phyloP scores from a whole-genome alignment of 37 sponge, comb jelly and placozoan species.

The Amphimedon queenslandica region DNA sequence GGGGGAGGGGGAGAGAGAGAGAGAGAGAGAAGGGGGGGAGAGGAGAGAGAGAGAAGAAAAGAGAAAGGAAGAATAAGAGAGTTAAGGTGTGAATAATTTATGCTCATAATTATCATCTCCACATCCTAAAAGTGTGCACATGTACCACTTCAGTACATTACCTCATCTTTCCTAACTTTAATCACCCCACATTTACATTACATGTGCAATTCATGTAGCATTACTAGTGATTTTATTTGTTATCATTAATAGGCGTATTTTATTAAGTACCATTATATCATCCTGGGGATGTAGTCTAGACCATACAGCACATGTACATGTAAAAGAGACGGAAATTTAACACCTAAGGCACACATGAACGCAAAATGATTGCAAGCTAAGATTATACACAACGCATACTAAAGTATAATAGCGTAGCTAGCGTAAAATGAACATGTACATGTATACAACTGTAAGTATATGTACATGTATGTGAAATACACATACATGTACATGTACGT shows the following conservation, averaged over 20 bases:
- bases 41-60: conserved; percentile 13
- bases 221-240: no score
- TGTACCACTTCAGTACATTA: background rate
- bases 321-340: no score
- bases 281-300: no score
- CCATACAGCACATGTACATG: no score
- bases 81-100: background rate
- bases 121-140: background rate
- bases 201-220: no score
- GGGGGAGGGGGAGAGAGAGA: background rate
- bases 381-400: no score
- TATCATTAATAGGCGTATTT: no score
- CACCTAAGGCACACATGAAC: no score
- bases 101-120: background rate
- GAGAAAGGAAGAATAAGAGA: background rate
- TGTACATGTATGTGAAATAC: background rate
- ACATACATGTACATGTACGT: background rate
- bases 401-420: no score
- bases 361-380: no score
- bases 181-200: no score
- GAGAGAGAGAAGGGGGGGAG: background rate
- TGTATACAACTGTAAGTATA: background rate
- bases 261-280: no score
- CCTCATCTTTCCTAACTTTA: background rate
- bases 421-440: background rate